Evolutionary conservation across 2,888 invertebrate species (phyloP).

Genomic region (Lochmaea crataegi): DNA sequence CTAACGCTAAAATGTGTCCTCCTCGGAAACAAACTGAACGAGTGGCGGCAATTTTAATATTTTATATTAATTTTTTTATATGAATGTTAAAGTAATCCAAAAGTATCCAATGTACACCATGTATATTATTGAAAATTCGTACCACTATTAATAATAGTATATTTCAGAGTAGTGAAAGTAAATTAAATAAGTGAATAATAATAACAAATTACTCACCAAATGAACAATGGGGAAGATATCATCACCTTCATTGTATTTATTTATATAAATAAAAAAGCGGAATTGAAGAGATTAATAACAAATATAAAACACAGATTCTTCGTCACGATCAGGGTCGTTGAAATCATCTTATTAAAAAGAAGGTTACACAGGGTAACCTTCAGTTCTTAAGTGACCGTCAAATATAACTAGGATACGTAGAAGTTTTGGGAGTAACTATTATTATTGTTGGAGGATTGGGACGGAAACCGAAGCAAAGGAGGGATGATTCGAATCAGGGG

Average conservation of each 20-base stretch:
- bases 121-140: too few relatives aligned
- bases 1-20: too few relatives aligned
- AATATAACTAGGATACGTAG: slow-evolving; percentile 27
- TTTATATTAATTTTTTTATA: too few relatives aligned
- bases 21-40: too few relatives aligned
- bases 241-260: slow-evolving; percentile 22
- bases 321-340: slow-evolving; percentile 27
- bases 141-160: not conserved
- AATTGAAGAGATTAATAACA: slow-evolving; percentile 9
- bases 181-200: slow-evolving; percentile 16
- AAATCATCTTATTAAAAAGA: slow-evolving; percentile 37
- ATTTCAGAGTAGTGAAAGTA: not conserved
- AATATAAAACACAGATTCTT: slow-evolving; percentile 14
- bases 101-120: too few relatives aligned
- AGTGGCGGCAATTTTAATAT: too few relatives aligned
- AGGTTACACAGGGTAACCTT: slow-evolving; percentile 27
- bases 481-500: slow-evolving; percentile 34
- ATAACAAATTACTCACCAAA: slow-evolving; percentile 39
- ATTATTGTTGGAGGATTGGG: slow-evolving; percentile 28
- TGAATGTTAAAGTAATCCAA: too few relatives aligned
- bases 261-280: slow-evolving; percentile 21
- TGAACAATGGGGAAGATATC: slow-evolving; percentile 21
- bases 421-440: slow-evolving; percentile 18
- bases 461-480: slow-evolving; percentile 26
- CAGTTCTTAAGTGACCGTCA: slow-evolving; percentile 24